These are phyloP conservation scores for Typhlichthys subterraneus DNA, from an alignment of 2,797 vertebrate genomes.

Conservation along the genomic window DNA sequence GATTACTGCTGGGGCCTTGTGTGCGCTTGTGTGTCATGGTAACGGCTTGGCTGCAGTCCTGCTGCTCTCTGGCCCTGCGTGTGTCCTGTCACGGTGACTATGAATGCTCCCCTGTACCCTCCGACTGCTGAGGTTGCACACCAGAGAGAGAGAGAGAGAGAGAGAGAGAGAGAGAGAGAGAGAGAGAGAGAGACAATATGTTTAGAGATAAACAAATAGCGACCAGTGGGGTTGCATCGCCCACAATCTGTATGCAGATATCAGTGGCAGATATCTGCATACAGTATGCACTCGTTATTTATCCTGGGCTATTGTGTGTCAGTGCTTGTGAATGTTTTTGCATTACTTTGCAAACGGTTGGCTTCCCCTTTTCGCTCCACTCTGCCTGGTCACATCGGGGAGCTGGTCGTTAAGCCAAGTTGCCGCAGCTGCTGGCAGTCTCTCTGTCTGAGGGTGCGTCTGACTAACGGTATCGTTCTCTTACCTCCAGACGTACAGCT, in stretches of 20 bases:
- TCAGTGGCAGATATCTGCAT: constrained; percentile 57
- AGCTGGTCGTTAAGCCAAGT: constrained; percentile 24
- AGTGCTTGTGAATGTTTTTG: constrained; percentile 18
- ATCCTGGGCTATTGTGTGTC: constrained; percentile 37
- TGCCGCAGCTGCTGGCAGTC: background rate
- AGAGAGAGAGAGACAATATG: constrained; percentile 24
- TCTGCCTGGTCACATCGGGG: constrained; percentile 15
- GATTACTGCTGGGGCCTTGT: constrained; percentile 32
- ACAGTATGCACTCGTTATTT: constrained; percentile 38
- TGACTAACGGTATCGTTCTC: constrained; percentile 9
- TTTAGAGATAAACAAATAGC: constrained; percentile 64
- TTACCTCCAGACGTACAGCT: background rate
- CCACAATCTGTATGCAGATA: constrained; percentile 44
- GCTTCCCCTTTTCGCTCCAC: constrained; percentile 3
- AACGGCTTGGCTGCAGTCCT: constrained; percentile 23
- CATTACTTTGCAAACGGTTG: constrained; percentile 19
- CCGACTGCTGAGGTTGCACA: no score
- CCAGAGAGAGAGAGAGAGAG: no score
- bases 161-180: no score
- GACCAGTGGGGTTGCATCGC: constrained; percentile 59
- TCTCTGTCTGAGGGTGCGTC: constrained; percentile 23
- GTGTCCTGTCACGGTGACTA: no score
- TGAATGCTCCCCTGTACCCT: no score
- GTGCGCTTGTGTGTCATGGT: constrained; percentile 26
- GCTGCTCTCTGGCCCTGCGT: no score